phyloP scores from a whole-genome alignment of 2,113 vertebrate genomes.

The Mobula birostris region DNA sequence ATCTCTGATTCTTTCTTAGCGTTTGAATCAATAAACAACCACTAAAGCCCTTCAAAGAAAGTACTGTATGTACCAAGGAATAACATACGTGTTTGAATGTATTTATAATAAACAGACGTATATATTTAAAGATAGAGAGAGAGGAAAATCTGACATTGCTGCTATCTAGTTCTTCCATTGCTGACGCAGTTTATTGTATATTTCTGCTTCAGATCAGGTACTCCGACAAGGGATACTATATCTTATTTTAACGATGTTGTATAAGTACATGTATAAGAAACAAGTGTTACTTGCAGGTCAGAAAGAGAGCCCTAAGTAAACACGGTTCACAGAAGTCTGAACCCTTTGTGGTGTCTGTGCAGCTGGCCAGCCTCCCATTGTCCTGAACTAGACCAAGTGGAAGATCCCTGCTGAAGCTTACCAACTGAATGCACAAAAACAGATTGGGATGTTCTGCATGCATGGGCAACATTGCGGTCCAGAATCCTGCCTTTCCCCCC shows the following conservation, averaged over 20 bases:
- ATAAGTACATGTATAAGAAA: slow-evolving; percentile 60
- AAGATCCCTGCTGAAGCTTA: slow-evolving; percentile 65
- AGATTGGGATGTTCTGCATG: slow-evolving; percentile 72
- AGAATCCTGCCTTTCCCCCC: slow-evolving; percentile 61
- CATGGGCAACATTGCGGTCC: slow-evolving; percentile 61
- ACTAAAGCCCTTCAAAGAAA: background rate
- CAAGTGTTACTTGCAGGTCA: slow-evolving; percentile 60
- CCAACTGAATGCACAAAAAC: slow-evolving; percentile 77
- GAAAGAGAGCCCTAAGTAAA: slow-evolving; percentile 78
- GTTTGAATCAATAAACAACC: background rate
- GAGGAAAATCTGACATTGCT: background rate
- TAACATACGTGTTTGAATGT: background rate
- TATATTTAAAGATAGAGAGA: background rate
- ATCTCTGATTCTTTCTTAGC: background rate
- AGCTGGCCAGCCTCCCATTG: slow-evolving; percentile 81
- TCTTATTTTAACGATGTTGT: slow-evolving; percentile 44
- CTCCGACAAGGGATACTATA: slow-evolving; percentile 16
- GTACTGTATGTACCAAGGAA: background rate
- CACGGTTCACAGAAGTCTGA: slow-evolving; percentile 68
- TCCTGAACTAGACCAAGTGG: slow-evolving; percentile 69
- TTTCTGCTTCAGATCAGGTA: background rate
- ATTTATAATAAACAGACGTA: background rate
- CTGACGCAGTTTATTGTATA: background rate
- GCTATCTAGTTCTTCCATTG: background rate
- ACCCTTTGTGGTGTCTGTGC: slow-evolving; percentile 71